These are phyloP conservation scores for Pogoniulus pusillus DNA, from an alignment of 2,797 vertebrate species.

Conservation along the genomic window DNA sequence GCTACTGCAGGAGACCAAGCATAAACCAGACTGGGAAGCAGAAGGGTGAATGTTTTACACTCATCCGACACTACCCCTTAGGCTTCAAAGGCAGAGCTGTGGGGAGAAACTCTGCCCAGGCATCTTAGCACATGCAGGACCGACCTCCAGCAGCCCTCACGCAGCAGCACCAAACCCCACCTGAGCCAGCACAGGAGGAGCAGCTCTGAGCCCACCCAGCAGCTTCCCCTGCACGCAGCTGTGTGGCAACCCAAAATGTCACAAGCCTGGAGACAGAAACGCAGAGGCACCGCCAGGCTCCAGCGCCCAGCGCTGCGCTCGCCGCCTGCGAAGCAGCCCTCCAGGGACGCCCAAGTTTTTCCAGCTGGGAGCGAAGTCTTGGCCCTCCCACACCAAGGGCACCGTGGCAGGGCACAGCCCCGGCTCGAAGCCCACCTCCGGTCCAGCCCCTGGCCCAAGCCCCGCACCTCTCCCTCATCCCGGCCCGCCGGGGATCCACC, in stretches of 20 bases:
- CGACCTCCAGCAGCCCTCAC: background rate
- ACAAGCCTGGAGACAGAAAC: fast-evolving
- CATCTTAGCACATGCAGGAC: background rate
- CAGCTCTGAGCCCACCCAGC: background rate
- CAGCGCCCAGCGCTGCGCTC: fast-evolving
- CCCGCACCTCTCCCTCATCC: background rate
- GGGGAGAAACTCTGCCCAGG: background rate
- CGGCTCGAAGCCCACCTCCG: background rate
- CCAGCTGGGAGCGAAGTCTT: background rate
- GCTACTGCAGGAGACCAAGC: fast-evolving
- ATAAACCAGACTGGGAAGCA: background rate
- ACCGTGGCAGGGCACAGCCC: background rate
- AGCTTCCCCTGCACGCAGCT: background rate
- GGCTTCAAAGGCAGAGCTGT: background rate
- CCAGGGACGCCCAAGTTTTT: background rate
- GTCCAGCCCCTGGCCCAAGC: background rate
- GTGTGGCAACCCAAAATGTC: fast-evolving
- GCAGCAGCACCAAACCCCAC: fast-evolving
- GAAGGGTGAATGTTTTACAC: fast-evolving
- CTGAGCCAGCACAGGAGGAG: fast-evolving
- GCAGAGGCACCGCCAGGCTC: fast-evolving
- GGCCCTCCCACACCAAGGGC: background rate
- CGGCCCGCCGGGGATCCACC: background rate
- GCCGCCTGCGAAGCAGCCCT: no score
- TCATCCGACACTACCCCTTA: background rate